Base-by-base conservation (phyloP, 2,113 vertebrate genomes). In the Bolborhynchus lineola region DNA sequence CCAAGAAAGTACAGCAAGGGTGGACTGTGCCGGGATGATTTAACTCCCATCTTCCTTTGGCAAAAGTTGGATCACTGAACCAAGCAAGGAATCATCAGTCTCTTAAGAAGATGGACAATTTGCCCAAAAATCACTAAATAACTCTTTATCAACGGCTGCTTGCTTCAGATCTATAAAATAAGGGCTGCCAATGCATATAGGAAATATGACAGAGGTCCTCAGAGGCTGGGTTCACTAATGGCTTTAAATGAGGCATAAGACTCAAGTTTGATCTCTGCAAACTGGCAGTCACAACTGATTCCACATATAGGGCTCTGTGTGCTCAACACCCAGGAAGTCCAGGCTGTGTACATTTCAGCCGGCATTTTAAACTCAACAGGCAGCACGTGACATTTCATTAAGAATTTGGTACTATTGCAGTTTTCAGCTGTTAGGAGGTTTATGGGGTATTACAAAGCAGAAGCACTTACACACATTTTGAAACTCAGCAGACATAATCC, bases 161-260 rank as follows among this genome's bases (percentile, higher is more conserved):
- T 77, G 55, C 44, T 68, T 82, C 59, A 64, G 64, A 74, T 53
- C 31, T 60, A 21, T 29, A 37, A 49, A 90, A 60, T 14, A 19
- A 88, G 86, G 62, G 9, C 53, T 85, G 53, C 57, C 57, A 55
- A 78, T 37, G 62, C 10, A 2, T 94, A 57, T 46, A 33, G 55
- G 60, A 86, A 7, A 28, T 14, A 33, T 19, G 78, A 81, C 62
- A 71, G 69, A 78, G 28, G 92, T 46, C 83, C 44, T 82, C 70
- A 57, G 33, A 70, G 87, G 62, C 24, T 10, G 6, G 78, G 52
- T 24, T 77, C 37, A 64, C 31, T 94, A 83, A 91, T 11, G 1
- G 75, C 88, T 63, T 74, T 65, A 95, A 97, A 95, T 63, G 93
- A 94, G 94, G 62, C 84, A 25, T 71, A 81, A 92, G 80, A 69